Evolutionary conservation across 2,888 invertebrate genomes (phyloP), one percentile per base, ranked within the genome.

Genomic region (Caenorhabditis sp.): DNA sequence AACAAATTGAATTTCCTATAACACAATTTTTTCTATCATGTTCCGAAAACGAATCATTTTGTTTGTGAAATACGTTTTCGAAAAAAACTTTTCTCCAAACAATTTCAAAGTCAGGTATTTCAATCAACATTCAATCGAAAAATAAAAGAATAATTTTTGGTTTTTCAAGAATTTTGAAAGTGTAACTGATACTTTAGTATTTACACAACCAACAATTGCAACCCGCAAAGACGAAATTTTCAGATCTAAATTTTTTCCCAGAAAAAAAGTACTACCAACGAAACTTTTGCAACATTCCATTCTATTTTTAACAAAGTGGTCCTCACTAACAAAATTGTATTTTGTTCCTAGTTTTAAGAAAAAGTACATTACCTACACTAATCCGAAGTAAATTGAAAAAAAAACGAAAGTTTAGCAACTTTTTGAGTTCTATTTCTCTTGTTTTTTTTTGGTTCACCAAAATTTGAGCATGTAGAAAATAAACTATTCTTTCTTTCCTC

Each of bases 401-500:
- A 50, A 53, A 53, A 21, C 10, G 20, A 8, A 8, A 53, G 23
- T 23, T 53, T 53, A 53, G 21, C 21, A 53, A 53, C 21, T 23
- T 21, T 23, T 8, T 23, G 50, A 20, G 20, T 50, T 50, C 4
- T n/a, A 5, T 50, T 50, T 50, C 50, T 50, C 20, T 50, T 20
- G 5, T 5, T 53, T 53, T 17, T 53, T 53, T 53, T 53, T 53
- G 8, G 4, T 53, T 3, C 10, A 43, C 14, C 12, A 43, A 43
- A 43, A 43, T 43, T 43, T 43, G 17, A 43, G 31, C 31, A 31
- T 7, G 31, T 7, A 14, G 43, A 43, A 17, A 43, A 53, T 23
- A 53, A 21, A 53, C 25, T 53, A 21, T 53, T 53, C 25, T 53
- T 53, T 53, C 25, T 53, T 53, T 21, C n/a, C 43, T 43, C 43